These are phyloP conservation scores for Sesamia nonagrioides DNA, from an alignment of 1,140 invertebrate species.

Conservation along the genomic window DNA sequence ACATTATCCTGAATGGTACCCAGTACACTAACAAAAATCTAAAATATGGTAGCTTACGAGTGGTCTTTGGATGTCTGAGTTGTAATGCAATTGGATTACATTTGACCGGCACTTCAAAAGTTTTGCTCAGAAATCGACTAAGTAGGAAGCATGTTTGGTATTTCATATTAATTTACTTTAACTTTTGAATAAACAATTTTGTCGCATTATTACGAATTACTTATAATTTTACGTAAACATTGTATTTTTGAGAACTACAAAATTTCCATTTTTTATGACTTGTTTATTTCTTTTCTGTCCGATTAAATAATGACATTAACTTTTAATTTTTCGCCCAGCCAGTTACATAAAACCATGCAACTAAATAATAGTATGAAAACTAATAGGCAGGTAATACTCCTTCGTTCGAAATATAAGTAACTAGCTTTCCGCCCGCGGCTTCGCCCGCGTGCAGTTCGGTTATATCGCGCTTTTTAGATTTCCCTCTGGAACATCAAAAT, in stretches of 20 bases:
- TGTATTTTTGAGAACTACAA: not conserved
- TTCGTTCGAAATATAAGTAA: not conserved
- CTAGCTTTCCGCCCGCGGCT: no score
- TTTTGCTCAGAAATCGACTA: constrained; percentile 52
- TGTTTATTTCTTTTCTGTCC: not conserved
- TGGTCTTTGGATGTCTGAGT: not conserved
- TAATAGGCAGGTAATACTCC: not conserved
- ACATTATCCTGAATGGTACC: no score
- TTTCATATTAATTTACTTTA: constrained; percentile 67
- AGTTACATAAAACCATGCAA: not conserved
- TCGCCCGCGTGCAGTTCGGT: no score
- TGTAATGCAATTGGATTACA: not conserved
- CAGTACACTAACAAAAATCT: no score
- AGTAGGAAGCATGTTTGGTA: constrained; percentile 62
- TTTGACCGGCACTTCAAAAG: constrained; percentile 33
- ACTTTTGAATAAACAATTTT: constrained; percentile 52
- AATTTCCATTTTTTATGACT: not conserved
- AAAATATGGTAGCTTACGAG: not conserved
- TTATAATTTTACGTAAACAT: not conserved
- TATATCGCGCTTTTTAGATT: no score
- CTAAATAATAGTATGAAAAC: not conserved
- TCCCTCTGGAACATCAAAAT: no score
- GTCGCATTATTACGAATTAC: constrained; percentile 43
- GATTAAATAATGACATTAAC: not conserved
- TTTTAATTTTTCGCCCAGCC: constrained; percentile 31